A percentile compares a stretch with the other conserved stretches of the same genome.
Conservation (phyloP, 2,888 invertebrate genomes). For the Oscheius sp. region DNA sequence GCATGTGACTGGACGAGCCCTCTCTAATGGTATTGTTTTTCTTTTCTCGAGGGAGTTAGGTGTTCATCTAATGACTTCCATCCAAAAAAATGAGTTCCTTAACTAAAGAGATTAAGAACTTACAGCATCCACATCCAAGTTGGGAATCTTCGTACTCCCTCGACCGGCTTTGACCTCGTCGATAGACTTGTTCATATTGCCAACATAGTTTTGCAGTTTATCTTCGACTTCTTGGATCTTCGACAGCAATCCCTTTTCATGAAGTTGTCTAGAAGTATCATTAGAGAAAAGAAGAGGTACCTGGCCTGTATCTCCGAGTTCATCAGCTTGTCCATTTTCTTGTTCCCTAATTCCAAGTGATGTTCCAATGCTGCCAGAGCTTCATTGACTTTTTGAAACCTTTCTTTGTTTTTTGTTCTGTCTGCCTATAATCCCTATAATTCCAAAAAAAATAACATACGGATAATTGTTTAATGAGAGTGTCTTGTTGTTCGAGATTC, state of each 20-base stretch:
- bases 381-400: constrained; percentile 67
- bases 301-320: constrained; percentile 51
- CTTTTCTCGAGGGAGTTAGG: not conserved
- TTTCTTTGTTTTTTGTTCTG: constrained; percentile 63
- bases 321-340: constrained; percentile 65
- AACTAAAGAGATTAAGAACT: not conserved
- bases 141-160: constrained; percentile 59
- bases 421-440: constrained; percentile 41
- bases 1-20: no score
- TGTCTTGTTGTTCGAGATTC: constrained; percentile 52
- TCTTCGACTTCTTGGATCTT: constrained; percentile 66
- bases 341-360: constrained; percentile 66
- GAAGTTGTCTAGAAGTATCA: constrained; percentile 59
- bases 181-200: constrained; percentile 61
- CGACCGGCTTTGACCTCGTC: constrained; percentile 65
- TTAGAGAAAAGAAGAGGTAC: constrained; percentile 6
- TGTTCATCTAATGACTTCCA: not conserved
- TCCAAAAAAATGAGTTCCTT: not conserved
- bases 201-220: constrained; percentile 56
- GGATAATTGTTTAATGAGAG: constrained; percentile 43
- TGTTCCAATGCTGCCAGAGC: constrained; percentile 66
- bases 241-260: constrained; percentile 66
- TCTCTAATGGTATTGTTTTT: not conserved
- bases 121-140: constrained; percentile 66
- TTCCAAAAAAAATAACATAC: constrained; percentile 6